Conservation (phyloP, 2,113 vertebrate genomes). For the Trematocara stigmaticum region DNA sequence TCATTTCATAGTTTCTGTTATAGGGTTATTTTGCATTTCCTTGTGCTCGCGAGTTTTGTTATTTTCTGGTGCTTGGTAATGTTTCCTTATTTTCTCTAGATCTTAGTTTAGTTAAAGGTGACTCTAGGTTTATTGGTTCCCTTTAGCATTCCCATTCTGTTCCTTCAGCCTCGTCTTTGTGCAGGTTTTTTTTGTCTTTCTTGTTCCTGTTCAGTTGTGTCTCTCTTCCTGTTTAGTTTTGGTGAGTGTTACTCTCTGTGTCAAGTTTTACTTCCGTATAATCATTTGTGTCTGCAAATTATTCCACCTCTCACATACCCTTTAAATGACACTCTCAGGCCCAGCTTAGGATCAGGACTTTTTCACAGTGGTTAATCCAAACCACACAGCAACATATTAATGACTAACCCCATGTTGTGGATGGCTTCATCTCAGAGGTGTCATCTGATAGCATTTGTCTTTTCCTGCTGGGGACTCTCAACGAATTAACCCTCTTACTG, state of each 20-base stretch:
- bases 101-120: background rate
- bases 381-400: background rate
- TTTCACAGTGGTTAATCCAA: background rate
- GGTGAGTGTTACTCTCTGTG: background rate
- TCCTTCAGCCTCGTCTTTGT: background rate
- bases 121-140: background rate
- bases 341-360: background rate
- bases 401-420: background rate
- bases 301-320: background rate
- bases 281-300: background rate
- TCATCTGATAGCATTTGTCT: background rate
- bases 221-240: background rate
- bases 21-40: background rate
- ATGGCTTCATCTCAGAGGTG: background rate
- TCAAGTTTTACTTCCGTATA: background rate
- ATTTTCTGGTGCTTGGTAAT: background rate
- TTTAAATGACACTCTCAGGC: background rate
- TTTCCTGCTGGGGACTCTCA: background rate
- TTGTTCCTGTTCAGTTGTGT: background rate
- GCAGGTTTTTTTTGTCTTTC: background rate
- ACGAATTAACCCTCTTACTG: background rate
- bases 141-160: background rate
- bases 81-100: background rate
- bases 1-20: background rate
- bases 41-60: background rate